Evolutionary conservation across 2,113 vertebrate species (phyloP).

Genomic region (Phaethornis superciliosus): DNA sequence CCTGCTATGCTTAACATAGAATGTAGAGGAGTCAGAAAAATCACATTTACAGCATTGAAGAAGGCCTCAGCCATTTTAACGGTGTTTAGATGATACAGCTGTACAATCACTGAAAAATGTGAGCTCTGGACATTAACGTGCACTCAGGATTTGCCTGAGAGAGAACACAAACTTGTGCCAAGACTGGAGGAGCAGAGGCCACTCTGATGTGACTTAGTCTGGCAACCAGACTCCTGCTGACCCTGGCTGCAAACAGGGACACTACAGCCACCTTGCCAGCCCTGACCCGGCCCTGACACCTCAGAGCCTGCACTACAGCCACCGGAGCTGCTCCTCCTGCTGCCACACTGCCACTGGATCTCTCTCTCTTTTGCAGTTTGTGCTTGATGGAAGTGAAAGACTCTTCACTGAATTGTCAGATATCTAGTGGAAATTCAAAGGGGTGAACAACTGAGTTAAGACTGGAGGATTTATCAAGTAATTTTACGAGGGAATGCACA

Average conservation of each 20-base stretch:
- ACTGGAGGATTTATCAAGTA: neutral
- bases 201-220: neutral
- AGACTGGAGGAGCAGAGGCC: neutral
- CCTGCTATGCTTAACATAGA: neutral
- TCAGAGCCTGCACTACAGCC: neutral
- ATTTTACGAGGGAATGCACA: neutral
- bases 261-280: neutral
- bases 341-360: neutral
- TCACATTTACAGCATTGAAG: neutral
- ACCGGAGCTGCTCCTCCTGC: neutral
- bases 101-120: neutral
- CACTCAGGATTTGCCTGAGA: neutral
- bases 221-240: neutral
- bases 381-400: neutral
- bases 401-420: neutral
- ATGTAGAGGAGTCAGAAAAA: neutral
- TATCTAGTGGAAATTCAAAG: neutral
- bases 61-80: neutral
- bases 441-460: neutral
- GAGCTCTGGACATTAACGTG: neutral
- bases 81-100: neutral
- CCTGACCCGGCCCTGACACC: neutral
- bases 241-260: neutral
- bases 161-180: neutral
- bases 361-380: neutral